Evolutionary conservation across 1,140 invertebrate genomes (phyloP).

Genomic region (Drosophila sulfurigaster): DNA sequence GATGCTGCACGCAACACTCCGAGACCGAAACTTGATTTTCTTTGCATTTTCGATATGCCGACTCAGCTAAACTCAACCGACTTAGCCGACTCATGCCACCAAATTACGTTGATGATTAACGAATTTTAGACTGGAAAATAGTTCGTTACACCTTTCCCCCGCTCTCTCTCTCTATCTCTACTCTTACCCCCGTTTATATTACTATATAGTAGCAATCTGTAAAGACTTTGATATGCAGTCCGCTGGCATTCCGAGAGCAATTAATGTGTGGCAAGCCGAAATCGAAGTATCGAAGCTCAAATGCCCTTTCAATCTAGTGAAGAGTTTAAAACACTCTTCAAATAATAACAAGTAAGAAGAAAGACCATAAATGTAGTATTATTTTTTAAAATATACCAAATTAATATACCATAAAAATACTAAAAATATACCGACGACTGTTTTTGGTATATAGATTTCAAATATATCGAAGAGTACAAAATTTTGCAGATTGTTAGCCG

Average conservation of each 20-base stretch:
- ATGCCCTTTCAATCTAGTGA: neutral
- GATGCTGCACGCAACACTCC: conserved; percentile 42
- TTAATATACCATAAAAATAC: too few species aligned
- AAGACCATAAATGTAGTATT: too few species aligned
- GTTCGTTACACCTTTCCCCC: neutral
- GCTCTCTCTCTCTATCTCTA: neutral
- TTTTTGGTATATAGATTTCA: too few species aligned
- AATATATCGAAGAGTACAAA: too few species aligned
- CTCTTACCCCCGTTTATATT: too few species aligned
- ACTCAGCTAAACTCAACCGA: neutral
- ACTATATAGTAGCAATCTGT: neutral
- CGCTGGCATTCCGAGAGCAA: too few species aligned
- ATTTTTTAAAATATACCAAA: too few species aligned
- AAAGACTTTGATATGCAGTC: neutral
- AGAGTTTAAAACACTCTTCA: too few species aligned
- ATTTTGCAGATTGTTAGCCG: too few species aligned
- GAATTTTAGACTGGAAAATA: conserved; percentile 25
- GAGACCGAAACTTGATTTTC: conserved; percentile 13
- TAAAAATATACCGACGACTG: too few species aligned
- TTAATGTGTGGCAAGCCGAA: too few species aligned
- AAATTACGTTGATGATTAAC: conserved; percentile 44
- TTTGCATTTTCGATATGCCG: conserved; percentile 24
- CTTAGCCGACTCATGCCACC: conserved; percentile 31
- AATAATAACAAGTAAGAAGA: too few species aligned
- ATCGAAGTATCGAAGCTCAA: neutral